Percentiles rank a stretch among this genome's conserved stretches.
Conservation (phyloP, 2,888 invertebrate species). For the Bedellia somnulentella region DNA sequence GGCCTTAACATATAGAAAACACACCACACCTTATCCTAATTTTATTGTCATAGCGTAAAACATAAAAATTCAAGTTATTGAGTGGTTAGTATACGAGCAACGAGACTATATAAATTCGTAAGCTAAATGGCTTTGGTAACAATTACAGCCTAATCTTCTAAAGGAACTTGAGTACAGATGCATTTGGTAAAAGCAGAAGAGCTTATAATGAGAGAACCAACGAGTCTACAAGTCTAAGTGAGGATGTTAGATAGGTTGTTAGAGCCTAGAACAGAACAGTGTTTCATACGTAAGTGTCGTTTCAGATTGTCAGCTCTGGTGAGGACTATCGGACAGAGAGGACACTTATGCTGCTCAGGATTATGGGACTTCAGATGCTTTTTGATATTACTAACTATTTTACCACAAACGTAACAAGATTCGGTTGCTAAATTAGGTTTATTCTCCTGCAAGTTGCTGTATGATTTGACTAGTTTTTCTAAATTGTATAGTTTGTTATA, state of each 20-base stretch:
- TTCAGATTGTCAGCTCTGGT: slow-evolving; percentile 70
- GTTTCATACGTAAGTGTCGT: slow-evolving; percentile 67
- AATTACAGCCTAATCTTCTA: no score
- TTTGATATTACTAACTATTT: slow-evolving; percentile 68
- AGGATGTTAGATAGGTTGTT: slow-evolving; percentile 40
- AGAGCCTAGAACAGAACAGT: slow-evolving; percentile 41
- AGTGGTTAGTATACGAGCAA: no score
- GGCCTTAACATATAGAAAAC: no score
- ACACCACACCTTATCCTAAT: no score
- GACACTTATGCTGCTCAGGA: slow-evolving; percentile 65
- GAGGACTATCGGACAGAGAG: slow-evolving; percentile 63
- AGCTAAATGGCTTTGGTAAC: no score
- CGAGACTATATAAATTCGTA: no score
- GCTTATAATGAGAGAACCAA: no score
- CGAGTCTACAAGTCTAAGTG: slow-evolving; percentile 31
- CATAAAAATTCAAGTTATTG: no score
- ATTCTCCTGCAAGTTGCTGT: slow-evolving; percentile 29
- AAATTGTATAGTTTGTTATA: slow-evolving; percentile 35
- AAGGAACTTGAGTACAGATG: no score
- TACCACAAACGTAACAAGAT: slow-evolving; percentile 65
- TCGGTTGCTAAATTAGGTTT: slow-evolving; percentile 39
- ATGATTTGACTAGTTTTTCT: slow-evolving; percentile 38
- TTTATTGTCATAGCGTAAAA: no score
- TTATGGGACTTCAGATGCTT: slow-evolving; percentile 68
- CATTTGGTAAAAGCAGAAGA: no score